Conservation (phyloP, 2,888 invertebrate species). For the Chrysomela aeneicollis region DNA sequence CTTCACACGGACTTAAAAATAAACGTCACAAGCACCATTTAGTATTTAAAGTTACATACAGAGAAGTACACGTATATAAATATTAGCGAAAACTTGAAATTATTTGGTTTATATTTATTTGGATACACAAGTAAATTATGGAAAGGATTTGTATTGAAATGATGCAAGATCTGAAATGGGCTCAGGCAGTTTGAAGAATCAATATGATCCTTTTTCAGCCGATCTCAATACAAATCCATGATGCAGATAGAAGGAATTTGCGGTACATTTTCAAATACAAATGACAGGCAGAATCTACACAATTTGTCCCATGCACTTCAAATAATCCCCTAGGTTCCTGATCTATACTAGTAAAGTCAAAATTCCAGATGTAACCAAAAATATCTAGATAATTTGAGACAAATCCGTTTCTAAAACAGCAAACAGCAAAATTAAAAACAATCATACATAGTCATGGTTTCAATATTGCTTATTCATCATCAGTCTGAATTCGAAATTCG, state of each 20-base stretch:
- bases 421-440: constrained; percentile 39
- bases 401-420: constrained; percentile 36
- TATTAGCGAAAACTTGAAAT: constrained; percentile 48
- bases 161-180: neutral
- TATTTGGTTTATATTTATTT: constrained; percentile 55
- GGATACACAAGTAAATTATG: constrained; percentile 48
- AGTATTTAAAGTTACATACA: constrained; percentile 52
- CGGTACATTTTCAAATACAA: neutral
- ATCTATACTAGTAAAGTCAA: neutral
- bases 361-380: constrained; percentile 10
- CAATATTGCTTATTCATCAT: constrained; percentile 58
- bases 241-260: neutral
- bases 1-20: constrained; percentile 44
- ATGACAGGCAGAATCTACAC: neutral
- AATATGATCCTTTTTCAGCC: neutral
- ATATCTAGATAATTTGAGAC: constrained; percentile 13
- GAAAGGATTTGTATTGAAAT: constrained; percentile 30
- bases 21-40: constrained; percentile 55
- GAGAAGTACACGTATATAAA: constrained; percentile 47
- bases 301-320: neutral
- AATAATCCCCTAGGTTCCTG: neutral
- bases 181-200: neutral
- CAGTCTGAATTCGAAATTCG: constrained; percentile 60
- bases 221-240: constrained; percentile 9
- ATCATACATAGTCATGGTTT: constrained; percentile 45